phyloP scores from a whole-genome alignment of 2,797 vertebrate genomes.

The Myripristis jacobus region DNA sequence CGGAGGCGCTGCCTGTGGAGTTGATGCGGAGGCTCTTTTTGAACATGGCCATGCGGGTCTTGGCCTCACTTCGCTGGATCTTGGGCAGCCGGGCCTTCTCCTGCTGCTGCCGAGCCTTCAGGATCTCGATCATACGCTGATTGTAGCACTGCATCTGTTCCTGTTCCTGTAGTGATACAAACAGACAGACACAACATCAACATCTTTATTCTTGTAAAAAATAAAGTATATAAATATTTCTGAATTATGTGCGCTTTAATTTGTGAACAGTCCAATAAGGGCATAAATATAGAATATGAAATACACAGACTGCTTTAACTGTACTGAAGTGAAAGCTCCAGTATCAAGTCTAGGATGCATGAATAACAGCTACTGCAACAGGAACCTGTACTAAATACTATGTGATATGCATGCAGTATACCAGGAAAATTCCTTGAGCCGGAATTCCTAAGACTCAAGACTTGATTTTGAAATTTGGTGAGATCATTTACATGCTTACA shows the following conservation, averaged over 20 bases:
- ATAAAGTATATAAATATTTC: neutral
- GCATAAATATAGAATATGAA: no score
- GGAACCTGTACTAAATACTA: no score
- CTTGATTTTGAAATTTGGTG: neutral
- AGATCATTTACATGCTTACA: neutral
- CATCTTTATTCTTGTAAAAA: neutral
- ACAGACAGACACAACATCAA: neutral
- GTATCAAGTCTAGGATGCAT: neutral
- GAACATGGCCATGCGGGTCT: conserved; percentile 97
- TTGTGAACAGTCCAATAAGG: no score
- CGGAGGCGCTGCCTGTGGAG: conserved; percentile 83
- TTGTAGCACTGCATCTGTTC: conserved; percentile 99
- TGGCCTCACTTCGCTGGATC: conserved; percentile 93
- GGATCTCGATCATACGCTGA: conserved; percentile 93
- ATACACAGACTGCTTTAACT: no score
- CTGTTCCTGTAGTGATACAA: conserved; percentile 84
- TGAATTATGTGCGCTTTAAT: neutral
- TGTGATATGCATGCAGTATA: no score
- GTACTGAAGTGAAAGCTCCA: no score
- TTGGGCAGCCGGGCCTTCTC: conserved; percentile 92
- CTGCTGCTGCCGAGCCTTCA: conserved; percentile 90
- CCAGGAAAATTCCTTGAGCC: no score
- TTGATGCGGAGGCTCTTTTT: conserved; percentile 98
- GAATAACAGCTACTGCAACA: no score
- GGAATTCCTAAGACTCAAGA: no score